phyloP scores from a whole-genome alignment of 2,797 vertebrate genomes.

The Melanotaenia pygmaea region DNA sequence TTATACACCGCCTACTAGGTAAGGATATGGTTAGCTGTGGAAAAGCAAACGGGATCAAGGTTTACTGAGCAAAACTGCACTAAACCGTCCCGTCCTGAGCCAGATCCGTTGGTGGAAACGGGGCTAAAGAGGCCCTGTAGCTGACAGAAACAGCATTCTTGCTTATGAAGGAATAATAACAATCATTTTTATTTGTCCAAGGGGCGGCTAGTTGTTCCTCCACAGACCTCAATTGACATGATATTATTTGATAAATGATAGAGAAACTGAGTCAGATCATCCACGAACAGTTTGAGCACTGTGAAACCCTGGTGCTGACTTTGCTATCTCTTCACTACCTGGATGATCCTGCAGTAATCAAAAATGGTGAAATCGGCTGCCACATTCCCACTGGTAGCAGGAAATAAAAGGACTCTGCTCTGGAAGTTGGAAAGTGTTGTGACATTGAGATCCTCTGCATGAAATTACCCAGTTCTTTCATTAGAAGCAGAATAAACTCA shows the following conservation, averaged over 20 bases:
- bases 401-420: constrained; percentile 40
- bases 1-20: not conserved
- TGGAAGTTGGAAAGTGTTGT: constrained; percentile 59
- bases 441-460: constrained; percentile 71
- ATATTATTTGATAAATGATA: constrained; percentile 24
- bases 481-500: constrained; percentile 78
- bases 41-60: too few relatives aligned
- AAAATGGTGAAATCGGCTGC: constrained; percentile 46
- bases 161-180: not conserved
- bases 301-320: constrained; percentile 1
- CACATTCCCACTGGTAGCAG: constrained; percentile 21
- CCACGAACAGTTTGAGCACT: constrained; percentile 28
- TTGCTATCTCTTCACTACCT: constrained; percentile 2
- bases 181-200: not conserved
- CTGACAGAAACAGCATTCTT: not conserved
- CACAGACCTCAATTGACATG: too few relatives aligned
- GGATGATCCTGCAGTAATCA: constrained; percentile 42
- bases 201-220: not conserved
- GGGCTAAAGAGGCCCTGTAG: too few relatives aligned
- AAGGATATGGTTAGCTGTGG: too few relatives aligned
- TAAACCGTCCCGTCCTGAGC: too few relatives aligned
- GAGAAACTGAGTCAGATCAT: constrained; percentile 40
- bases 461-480: constrained; percentile 82
- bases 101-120: too few relatives aligned
- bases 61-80: too few relatives aligned